Percentiles rank a stretch among this genome's conserved stretches.
Conservation (phyloP, 2,113 vertebrate species). For the Campylorhamphus procurvoides region DNA sequence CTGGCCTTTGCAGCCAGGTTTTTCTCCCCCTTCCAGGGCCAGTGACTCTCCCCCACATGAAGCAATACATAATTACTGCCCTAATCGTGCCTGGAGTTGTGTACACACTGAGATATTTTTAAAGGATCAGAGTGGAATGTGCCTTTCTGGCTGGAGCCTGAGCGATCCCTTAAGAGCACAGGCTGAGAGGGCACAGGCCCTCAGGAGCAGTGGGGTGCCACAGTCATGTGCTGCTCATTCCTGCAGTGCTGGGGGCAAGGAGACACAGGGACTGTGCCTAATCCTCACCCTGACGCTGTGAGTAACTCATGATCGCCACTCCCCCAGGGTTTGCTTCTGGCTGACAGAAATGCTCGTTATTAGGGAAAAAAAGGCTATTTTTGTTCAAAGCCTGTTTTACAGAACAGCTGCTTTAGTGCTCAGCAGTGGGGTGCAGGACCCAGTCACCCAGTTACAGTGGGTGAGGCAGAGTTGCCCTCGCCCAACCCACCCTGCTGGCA, state of each 20-base stretch:
- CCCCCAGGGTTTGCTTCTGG: not conserved
- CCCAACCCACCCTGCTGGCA: not conserved
- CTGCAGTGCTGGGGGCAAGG: not conserved
- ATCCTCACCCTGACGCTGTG: constrained; percentile 5
- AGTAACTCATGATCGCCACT: constrained; percentile 46
- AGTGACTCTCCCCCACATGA: not conserved
- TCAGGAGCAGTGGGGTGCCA: not conserved
- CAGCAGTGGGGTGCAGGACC: not conserved
- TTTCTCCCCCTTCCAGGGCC: not conserved
- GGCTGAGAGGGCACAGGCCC: not conserved
- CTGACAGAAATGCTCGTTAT: constrained; percentile 29
- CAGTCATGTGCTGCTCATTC: not conserved
- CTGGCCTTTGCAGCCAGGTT: not conserved
- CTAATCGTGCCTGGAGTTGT: not conserved
- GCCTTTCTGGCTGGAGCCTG: not conserved
- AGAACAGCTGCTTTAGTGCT: constrained; percentile 21
- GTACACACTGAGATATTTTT: not conserved
- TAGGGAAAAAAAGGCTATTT: not conserved
- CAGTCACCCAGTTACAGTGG: not conserved
- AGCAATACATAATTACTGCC: not conserved
- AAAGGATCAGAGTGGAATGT: constrained; percentile 4
- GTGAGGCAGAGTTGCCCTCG: not conserved
- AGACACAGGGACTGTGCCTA: not conserved
- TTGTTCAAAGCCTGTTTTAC: not conserved
- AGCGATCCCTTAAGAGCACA: not conserved